A percentile compares a stretch with the other conserved stretches of the same genome.
Evolutionary conservation across 1,140 invertebrate species (phyloP).

Genomic region (Teleopsis dalmanni): DNA sequence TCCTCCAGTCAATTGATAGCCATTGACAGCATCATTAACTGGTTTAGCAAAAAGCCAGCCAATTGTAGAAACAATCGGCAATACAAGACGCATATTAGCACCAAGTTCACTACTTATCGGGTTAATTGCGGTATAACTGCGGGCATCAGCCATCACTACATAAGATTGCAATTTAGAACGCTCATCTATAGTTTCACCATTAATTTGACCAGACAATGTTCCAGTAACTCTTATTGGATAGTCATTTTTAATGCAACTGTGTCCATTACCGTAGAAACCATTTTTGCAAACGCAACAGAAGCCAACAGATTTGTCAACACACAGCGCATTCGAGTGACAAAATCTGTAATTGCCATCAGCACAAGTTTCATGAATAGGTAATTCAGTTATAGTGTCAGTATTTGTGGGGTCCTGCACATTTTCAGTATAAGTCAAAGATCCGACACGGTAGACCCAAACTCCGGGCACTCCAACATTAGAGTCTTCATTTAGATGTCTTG

Average conservation of each 20-base stretch:
- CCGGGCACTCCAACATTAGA: constrained; percentile 77
- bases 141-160: constrained; percentile 78
- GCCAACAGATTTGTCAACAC: constrained; percentile 71
- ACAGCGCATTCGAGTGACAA: constrained; percentile 76
- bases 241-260: constrained; percentile 74
- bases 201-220: constrained; percentile 71
- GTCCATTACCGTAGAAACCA: constrained; percentile 85
- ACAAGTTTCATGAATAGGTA: constrained; percentile 45
- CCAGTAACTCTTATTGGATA: constrained; percentile 78
- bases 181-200: constrained; percentile 59
- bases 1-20: constrained; percentile 76
- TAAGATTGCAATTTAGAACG: constrained; percentile 87
- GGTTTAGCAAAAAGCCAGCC: constrained; percentile 90
- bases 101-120: constrained; percentile 66
- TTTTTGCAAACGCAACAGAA: constrained; percentile 81
- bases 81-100: constrained; percentile 68
- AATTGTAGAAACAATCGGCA: constrained; percentile 60
- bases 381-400: constrained; percentile 43
- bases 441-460: constrained; percentile 76
- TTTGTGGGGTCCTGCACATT: constrained; percentile 63
- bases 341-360: constrained; percentile 52
- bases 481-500: constrained; percentile 53
- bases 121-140: constrained; percentile 85
- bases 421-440: constrained; percentile 52
- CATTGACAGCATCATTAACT: constrained; percentile 63